A percentile compares a stretch with the other conserved stretches of the same genome.
Conservation (phyloP, 2,113 vertebrate genomes). For the Poeciliopsis prolifica region DNA sequence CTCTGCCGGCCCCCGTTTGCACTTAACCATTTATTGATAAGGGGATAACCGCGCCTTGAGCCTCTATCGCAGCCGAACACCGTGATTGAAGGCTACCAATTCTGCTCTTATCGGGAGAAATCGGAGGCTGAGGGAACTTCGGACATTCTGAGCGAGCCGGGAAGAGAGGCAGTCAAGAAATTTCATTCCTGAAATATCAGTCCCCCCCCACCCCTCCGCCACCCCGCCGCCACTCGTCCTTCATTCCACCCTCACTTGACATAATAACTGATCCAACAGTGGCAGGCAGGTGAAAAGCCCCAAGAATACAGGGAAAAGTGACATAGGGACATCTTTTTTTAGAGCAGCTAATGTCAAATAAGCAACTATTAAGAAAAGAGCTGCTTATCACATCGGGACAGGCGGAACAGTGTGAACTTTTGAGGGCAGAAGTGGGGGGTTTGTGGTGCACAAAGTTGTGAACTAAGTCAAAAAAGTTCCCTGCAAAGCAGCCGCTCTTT, state of each 20-base stretch:
- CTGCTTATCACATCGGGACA: constrained; percentile 70
- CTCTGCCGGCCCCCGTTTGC: constrained; percentile 40
- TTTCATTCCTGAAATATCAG: constrained; percentile 72
- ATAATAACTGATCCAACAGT: constrained; percentile 70
- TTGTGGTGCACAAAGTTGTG: constrained; percentile 57
- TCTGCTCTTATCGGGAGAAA: constrained; percentile 66
- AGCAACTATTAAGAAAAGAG: constrained; percentile 71
- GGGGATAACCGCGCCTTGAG: constrained; percentile 25
- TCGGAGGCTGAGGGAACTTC: constrained; percentile 63
- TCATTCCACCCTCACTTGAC: constrained; percentile 67
- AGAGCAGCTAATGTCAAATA: constrained; percentile 73
- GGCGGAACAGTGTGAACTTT: constrained; percentile 54
- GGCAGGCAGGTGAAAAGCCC: constrained; percentile 60
- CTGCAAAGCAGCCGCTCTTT: constrained; percentile 8
- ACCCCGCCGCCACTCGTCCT: constrained; percentile 51
- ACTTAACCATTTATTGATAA: constrained; percentile 58
- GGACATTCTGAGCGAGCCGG: constrained; percentile 42
- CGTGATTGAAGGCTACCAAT: constrained; percentile 61
- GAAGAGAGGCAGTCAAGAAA: constrained; percentile 63
- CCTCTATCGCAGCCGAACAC: constrained; percentile 61
- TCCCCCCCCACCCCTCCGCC: constrained; percentile 43
- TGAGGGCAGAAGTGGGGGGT: constrained; percentile 4
- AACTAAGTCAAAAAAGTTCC: constrained; percentile 64
- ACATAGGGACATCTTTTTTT: constrained; percentile 70
- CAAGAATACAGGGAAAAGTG: constrained; percentile 36